Base-by-base conservation (phyloP, 2,113 vertebrate species). In the Enhydra lutris region DNA sequence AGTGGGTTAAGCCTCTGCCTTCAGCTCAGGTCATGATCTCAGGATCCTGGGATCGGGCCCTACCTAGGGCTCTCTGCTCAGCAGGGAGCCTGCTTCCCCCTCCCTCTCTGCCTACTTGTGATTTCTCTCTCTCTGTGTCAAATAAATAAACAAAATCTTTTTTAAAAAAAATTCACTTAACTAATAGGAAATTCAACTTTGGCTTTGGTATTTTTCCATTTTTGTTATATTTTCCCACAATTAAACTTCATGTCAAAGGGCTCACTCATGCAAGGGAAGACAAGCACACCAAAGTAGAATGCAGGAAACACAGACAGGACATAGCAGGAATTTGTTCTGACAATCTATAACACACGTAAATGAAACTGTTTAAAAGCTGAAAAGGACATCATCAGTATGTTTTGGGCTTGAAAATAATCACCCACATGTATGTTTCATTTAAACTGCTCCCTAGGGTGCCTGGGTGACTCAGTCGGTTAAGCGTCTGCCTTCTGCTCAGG, bases 151-250 rank as follows among this genome's bases (percentile, higher is more conserved):
- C 18, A 55, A 55, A 18, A 18, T 55, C 17, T 55, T 55, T 55
- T 50, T 50, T 50, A 4, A 15, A 50, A 52, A 61, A 78, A 95
- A 84, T n/a, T 79, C 34, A 78, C 76, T 89, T 36, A 52, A 57
- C 36, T 89, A 69, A 76, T 34, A 52, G 29, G n/a, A 84, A 79
- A 89, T 52, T 92, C 47, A 52, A 9, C 78, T 83, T 95, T 88
- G 24, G 82, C 42, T 69, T 69, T 73, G 21, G 9, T 36, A 91
- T 42, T 69, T 94, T 83, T 69, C 26, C 39, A 24, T 42, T 78
- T 96, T 89, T 95, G 57, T 92, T 69, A 59, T 92, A n/a, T 95
- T 89, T 78, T n/a, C 52, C 39, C 42, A 78, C 23, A 88, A 59
- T 52, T 88, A 61, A 82, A 88, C 76, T 87, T 67, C 83, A 88